phyloP scores from a whole-genome alignment of 2,113 vertebrate genomes.

The Lepus americanus region DNA sequence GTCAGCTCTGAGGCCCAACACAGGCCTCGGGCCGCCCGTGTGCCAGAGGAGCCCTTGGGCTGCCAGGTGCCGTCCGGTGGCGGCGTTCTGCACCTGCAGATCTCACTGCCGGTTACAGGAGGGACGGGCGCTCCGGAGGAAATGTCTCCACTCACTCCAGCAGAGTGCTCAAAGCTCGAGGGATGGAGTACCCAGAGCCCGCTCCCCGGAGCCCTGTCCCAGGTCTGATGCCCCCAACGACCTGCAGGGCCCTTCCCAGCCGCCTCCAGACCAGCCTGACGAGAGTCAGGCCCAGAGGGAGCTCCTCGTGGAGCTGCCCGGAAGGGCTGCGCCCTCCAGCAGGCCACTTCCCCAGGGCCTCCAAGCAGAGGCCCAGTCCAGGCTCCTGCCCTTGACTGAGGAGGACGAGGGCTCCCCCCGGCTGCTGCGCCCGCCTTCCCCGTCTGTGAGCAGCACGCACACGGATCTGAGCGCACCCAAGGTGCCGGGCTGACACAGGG shows the following conservation, averaged over 20 bases:
- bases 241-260: not conserved
- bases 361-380: not conserved
- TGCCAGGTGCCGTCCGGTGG: too few relatives aligned
- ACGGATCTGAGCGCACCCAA: too few relatives aligned
- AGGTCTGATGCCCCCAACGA: not conserved
- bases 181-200: not conserved
- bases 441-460: not conserved
- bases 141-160: not conserved
- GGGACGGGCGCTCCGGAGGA: not conserved
- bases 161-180: not conserved
- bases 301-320: accelerated
- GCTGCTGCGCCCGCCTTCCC: not conserved
- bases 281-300: not conserved
- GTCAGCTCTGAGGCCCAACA: not conserved
- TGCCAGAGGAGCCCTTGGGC: not conserved
- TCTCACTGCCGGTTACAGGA: not conserved
- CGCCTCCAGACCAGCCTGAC: not conserved
- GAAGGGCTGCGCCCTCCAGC: not conserved
- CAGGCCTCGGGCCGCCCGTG: not conserved
- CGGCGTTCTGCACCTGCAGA: accelerated
- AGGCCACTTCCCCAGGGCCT: not conserved
- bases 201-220: too few relatives aligned
- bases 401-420: not conserved
- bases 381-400: too few relatives aligned
- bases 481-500: too few relatives aligned